Evolutionary conservation across 2,797 vertebrate genomes (phyloP).

Genomic region (Trachops cirrhosus): DNA sequence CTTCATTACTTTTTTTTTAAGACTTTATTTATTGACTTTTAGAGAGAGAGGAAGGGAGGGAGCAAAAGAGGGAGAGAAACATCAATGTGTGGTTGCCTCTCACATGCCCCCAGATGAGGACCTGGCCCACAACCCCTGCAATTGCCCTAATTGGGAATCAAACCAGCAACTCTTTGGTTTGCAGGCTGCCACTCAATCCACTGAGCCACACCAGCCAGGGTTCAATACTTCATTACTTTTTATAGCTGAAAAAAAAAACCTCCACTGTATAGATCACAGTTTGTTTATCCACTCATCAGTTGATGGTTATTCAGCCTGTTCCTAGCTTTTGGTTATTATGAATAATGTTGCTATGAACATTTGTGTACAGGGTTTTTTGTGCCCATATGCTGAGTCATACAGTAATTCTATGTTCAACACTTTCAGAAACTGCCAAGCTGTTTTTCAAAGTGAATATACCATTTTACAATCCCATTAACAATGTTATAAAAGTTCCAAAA

Average conservation of each 20-base stretch:
- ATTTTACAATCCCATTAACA: background rate
- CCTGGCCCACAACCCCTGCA: too few relatives aligned
- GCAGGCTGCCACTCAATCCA: too few relatives aligned
- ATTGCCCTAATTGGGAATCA: too few relatives aligned
- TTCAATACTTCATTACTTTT: background rate
- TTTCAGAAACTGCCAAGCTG: background rate
- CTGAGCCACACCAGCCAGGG: too few relatives aligned
- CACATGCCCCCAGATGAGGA: too few relatives aligned
- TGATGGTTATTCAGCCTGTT: background rate
- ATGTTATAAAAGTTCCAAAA: background rate
- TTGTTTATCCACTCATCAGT: background rate
- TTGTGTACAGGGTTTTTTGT: background rate
- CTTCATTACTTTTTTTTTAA: background rate
- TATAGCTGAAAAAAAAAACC: background rate
- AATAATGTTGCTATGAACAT: background rate
- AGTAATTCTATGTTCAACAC: background rate
- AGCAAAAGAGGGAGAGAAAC: too few relatives aligned
- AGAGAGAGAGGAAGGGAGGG: too few relatives aligned
- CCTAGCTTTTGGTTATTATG: background rate
- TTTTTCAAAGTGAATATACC: background rate
- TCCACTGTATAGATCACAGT: background rate
- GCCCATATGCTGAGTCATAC: background rate
- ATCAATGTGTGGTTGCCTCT: too few relatives aligned
- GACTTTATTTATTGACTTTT: too few relatives aligned
- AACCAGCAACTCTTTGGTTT: too few relatives aligned